Percentiles rank a stretch among this genome's conserved stretches.
Conservation (phyloP, 1,140 invertebrate genomes). For the Bombus pascuorum region DNA sequence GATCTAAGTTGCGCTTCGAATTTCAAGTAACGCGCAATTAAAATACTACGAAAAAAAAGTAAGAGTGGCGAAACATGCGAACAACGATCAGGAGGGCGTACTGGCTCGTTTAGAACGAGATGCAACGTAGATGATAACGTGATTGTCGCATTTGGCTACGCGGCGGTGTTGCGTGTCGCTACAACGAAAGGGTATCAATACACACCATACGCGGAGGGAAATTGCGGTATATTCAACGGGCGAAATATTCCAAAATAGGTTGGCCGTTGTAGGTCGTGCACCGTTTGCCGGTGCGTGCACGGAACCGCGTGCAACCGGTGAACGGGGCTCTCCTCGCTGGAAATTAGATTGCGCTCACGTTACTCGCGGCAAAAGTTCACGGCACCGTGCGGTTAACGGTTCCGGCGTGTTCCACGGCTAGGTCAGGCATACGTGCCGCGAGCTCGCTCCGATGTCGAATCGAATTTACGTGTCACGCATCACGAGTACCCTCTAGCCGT, state of each 20-base stretch:
- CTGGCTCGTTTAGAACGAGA: background rate
- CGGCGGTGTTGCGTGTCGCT: background rate
- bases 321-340: constrained; percentile 10
- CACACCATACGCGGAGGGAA: background rate
- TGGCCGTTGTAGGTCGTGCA: constrained; percentile 11
- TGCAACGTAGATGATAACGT: background rate
- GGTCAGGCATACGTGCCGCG: constrained; percentile 49
- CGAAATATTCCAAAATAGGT: constrained; percentile 46
- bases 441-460: constrained; percentile 39
- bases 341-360: constrained; percentile 57
- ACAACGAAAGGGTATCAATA: constrained; percentile 21
- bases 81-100: background rate
- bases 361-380: constrained; percentile 54
- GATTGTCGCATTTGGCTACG: background rate
- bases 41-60: background rate
- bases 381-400: constrained; percentile 56
- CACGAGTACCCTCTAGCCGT: constrained; percentile 26
- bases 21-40: background rate
- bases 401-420: constrained; percentile 37
- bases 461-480: constrained; percentile 52
- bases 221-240: constrained; percentile 23
- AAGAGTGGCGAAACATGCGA: background rate
- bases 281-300: background rate
- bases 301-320: constrained; percentile 18
- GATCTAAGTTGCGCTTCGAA: too few species aligned